A percentile compares a stretch with the other conserved stretches of the same genome.
phyloP scores from a whole-genome alignment of 2,888 invertebrate species.

The Tenthredo distinguenda region DNA sequence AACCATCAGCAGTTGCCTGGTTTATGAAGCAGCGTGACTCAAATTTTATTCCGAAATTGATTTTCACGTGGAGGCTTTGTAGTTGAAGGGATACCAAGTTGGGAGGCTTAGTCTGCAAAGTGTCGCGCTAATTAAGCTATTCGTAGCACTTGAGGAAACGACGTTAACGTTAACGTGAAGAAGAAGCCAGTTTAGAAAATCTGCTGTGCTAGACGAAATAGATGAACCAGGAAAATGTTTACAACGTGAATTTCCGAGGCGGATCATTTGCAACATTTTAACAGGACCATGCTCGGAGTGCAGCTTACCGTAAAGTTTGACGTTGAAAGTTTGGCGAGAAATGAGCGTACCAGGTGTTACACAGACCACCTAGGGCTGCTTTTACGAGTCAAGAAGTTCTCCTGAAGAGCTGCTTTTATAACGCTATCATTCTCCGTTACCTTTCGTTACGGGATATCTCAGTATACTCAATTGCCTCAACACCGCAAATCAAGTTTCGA shows the following conservation, averaged over 20 bases:
- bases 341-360: conserved; percentile 34
- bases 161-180: neutral
- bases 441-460: neutral
- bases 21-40: neutral
- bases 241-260: conserved; percentile 19
- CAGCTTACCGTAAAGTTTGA: conserved; percentile 30
- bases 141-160: conserved; percentile 3
- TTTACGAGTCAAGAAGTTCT: conserved; percentile 41
- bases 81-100: neutral
- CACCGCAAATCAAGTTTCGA: neutral
- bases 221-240: conserved; percentile 31
- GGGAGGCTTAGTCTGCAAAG: conserved; percentile 8
- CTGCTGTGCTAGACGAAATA: conserved; percentile 16
- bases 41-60: neutral
- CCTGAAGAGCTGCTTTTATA: conserved; percentile 23
- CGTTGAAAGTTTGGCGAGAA: conserved; percentile 28
- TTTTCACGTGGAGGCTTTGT: neutral
- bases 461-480: conserved; percentile 11
- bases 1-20: neutral
- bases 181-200: conserved; percentile 1
- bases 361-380: conserved; percentile 37
- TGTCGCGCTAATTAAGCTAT: neutral
- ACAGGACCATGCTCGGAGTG: conserved; percentile 1
- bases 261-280: conserved; percentile 21
- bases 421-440: conserved; percentile 28